Evolutionary conservation across 2,113 vertebrate genomes (phyloP).

Genomic region (Scomber colias): DNA sequence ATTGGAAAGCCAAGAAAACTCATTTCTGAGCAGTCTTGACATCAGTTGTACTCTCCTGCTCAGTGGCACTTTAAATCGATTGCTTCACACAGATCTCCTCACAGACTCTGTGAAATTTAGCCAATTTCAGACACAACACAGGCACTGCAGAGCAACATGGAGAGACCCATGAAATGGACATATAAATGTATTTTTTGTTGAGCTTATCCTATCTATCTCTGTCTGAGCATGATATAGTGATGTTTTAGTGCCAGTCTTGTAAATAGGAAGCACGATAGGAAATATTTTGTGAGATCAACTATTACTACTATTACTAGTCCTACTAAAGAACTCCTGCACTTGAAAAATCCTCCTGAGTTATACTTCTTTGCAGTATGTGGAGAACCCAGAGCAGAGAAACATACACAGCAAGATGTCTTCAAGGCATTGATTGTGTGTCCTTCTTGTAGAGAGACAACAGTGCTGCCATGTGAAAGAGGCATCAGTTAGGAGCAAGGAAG

Average conservation of each 20-base stretch:
- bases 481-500: slow-evolving; percentile 12
- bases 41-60: slow-evolving; percentile 76
- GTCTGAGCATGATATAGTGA: slow-evolving; percentile 1
- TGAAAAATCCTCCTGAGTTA: slow-evolving; percentile 13
- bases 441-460: slow-evolving; percentile 34
- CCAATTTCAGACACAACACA: slow-evolving; percentile 63
- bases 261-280: neutral
- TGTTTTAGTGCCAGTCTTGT: neutral
- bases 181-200: slow-evolving; percentile 43
- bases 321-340: neutral
- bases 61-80: slow-evolving; percentile 77
- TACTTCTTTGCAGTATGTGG: neutral
- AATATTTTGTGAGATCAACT: slow-evolving; percentile 13
- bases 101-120: slow-evolving; percentile 56
- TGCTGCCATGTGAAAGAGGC: slow-evolving; percentile 16
- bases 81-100: slow-evolving; percentile 55
- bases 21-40: slow-evolving; percentile 80
- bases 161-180: slow-evolving; percentile 39
- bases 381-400: neutral
- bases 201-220: slow-evolving; percentile 35
- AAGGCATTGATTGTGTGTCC: slow-evolving; percentile 43
- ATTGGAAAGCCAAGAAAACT: slow-evolving; percentile 76
- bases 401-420: slow-evolving; percentile 47
- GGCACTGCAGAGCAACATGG: slow-evolving; percentile 47
- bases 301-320: no score